Conservation (phyloP, 2,113 vertebrate genomes). For the Salvelinus namaycush region DNA sequence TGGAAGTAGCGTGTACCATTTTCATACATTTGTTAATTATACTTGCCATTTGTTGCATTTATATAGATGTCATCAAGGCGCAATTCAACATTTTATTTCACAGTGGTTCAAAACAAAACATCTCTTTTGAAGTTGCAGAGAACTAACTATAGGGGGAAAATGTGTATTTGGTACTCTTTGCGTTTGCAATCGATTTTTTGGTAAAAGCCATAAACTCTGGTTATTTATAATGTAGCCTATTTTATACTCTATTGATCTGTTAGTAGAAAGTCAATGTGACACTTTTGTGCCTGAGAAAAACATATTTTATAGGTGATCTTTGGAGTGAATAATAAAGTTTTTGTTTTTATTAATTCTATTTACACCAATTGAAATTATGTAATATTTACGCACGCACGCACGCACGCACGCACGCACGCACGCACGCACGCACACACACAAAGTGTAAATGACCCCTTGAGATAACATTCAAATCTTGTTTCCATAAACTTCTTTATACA, state of each 20-base stretch:
- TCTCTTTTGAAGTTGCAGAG: background rate
- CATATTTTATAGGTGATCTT: background rate
- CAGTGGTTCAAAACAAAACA: no score
- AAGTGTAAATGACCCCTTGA: background rate
- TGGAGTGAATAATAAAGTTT: constrained; percentile 39
- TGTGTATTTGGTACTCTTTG: background rate
- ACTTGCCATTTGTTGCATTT: background rate
- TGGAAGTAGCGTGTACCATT: background rate
- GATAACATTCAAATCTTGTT: background rate
- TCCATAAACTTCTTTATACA: background rate
- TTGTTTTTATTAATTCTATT: constrained; percentile 30
- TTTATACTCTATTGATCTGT: background rate
- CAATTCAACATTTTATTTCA: background rate
- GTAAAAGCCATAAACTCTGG: constrained; percentile 24
- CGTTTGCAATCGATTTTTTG: background rate
- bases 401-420: constrained; percentile 24
- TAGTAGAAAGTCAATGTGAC: background rate
- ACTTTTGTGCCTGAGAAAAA: constrained; percentile 33
- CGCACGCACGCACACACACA: constrained; percentile 15
- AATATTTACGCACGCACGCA: background rate
- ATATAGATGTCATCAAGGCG: background rate
- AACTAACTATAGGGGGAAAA: background rate
- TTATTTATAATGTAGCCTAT: constrained; percentile 40
- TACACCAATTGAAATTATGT: background rate
- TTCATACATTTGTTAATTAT: background rate